These are phyloP conservation scores for Taenioides sp. DNA, from an alignment of 2,797 vertebrate species.

Conservation along the genomic window DNA sequence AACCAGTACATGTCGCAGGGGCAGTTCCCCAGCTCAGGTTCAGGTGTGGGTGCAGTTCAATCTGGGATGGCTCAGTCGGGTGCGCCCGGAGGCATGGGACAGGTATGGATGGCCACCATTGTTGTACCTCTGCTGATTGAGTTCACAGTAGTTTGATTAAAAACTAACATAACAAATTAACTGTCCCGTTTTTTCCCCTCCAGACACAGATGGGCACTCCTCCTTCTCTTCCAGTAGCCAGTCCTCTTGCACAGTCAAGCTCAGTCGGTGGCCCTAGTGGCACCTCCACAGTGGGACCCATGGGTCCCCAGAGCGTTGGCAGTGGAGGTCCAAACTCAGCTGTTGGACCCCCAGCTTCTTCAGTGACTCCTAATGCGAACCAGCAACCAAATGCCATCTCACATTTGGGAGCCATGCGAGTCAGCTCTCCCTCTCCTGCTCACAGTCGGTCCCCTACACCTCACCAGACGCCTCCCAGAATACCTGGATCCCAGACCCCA, in stretches of 20 bases:
- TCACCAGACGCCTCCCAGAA: slow-evolving; percentile 89
- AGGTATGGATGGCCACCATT: slow-evolving; percentile 54
- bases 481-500: slow-evolving; percentile 85
- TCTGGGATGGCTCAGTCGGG: slow-evolving; percentile 82
- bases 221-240: slow-evolving; percentile 85
- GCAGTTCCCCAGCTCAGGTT: slow-evolving; percentile 85
- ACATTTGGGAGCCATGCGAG: slow-evolving; percentile 84
- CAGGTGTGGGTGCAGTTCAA: slow-evolving; percentile 81
- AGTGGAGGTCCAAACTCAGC: slow-evolving; percentile 54
- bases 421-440: slow-evolving; percentile 95
- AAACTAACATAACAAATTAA: background rate
- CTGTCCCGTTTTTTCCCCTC: slow-evolving; percentile 6
- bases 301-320: slow-evolving; percentile 72
- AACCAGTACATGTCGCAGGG: slow-evolving; percentile 88
- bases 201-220: slow-evolving; percentile 89
- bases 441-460: slow-evolving; percentile 94
- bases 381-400: slow-evolving; percentile 85
- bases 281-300: slow-evolving; percentile 71
- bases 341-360: slow-evolving; percentile 55
- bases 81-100: slow-evolving; percentile 80
- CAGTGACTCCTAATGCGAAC: slow-evolving; percentile 68
- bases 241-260: slow-evolving; percentile 86
- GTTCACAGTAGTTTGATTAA: background rate
- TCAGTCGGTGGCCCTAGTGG: slow-evolving; percentile 63
- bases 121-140: background rate